These are phyloP conservation scores for Pampusana beccarii DNA, from an alignment of 2,113 vertebrate genomes.

Conservation along the genomic window DNA sequence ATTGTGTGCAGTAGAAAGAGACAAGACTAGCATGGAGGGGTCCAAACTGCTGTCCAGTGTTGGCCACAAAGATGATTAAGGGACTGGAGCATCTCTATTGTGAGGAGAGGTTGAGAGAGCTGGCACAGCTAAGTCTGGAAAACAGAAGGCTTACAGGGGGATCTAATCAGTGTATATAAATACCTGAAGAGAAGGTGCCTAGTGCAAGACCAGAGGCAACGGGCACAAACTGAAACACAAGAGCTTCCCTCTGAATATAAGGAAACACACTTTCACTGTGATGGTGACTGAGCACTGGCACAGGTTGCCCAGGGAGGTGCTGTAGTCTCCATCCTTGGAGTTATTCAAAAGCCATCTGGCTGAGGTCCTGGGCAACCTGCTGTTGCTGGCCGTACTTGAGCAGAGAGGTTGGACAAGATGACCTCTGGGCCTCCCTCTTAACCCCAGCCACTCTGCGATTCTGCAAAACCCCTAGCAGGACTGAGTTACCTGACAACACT, in stretches of 20 bases:
- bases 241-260: background rate
- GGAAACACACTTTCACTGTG: background rate
- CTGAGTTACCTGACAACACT: background rate
- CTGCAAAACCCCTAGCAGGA: background rate
- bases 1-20: background rate
- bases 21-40: background rate
- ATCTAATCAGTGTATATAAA: background rate
- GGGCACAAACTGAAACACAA: background rate
- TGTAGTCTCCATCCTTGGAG: background rate
- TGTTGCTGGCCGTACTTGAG: background rate
- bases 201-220: background rate
- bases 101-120: background rate
- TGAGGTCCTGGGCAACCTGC: background rate
- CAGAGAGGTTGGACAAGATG: background rate
- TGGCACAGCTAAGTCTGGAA: background rate
- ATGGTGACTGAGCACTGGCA: background rate
- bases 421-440: background rate
- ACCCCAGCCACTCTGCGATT: background rate
- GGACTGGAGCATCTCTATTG: background rate
- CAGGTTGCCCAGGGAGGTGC: background rate
- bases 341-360: background rate
- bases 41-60: background rate
- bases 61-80: background rate
- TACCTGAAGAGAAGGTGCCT: background rate
- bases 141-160: background rate